Percentiles rank a stretch among this genome's conserved stretches.
These are phyloP conservation scores for Drosophila malerkotliana DNA, from an alignment of 1,140 invertebrate genomes.

Conservation along the genomic window DNA sequence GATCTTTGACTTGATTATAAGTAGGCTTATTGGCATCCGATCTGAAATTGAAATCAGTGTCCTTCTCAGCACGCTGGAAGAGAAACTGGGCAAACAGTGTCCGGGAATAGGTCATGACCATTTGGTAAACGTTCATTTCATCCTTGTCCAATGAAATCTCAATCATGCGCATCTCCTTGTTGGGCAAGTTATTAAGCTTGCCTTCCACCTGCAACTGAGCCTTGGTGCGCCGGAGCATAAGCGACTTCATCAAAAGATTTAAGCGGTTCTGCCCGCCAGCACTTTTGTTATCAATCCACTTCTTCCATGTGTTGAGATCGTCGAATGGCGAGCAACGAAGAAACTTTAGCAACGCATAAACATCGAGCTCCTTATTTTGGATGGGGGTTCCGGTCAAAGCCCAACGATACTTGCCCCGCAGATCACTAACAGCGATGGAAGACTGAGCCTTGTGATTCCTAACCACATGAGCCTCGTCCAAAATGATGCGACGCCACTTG, in stretches of 20 bases:
- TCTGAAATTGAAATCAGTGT: slow-evolving; percentile 80
- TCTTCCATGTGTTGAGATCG: slow-evolving; percentile 90
- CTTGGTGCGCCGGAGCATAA: slow-evolving; percentile 94
- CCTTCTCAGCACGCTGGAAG: slow-evolving; percentile 89
- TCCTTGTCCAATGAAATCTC: slow-evolving; percentile 87
- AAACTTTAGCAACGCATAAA: slow-evolving; percentile 95
- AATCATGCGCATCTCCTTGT: slow-evolving; percentile 86
- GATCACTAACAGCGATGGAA: slow-evolving; percentile 88
- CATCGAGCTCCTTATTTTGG: slow-evolving; percentile 95
- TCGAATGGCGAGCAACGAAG: slow-evolving; percentile 94
- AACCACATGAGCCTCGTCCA: slow-evolving; percentile 97
- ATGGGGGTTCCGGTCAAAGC: slow-evolving; percentile 97
- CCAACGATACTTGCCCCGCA: slow-evolving; percentile 90
- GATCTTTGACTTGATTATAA: slow-evolving; percentile 75
- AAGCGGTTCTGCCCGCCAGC: slow-evolving; percentile 89
- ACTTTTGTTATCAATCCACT: slow-evolving; percentile 88
- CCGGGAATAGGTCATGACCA: slow-evolving; percentile 89
- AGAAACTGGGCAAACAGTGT: slow-evolving; percentile 91
- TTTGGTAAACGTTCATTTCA: slow-evolving; percentile 92
- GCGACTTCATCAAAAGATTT: slow-evolving; percentile 90
- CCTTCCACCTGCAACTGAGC: slow-evolving; percentile 88
- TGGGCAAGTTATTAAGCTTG: slow-evolving; percentile 87
- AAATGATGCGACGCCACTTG: slow-evolving; percentile 92
- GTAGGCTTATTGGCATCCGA: slow-evolving; percentile 61
- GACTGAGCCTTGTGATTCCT: slow-evolving; percentile 93